Percentiles rank a stretch among this genome's conserved stretches.
phyloP scores from a whole-genome alignment of 1,140 invertebrate genomes.

The Vanessa atalanta region DNA sequence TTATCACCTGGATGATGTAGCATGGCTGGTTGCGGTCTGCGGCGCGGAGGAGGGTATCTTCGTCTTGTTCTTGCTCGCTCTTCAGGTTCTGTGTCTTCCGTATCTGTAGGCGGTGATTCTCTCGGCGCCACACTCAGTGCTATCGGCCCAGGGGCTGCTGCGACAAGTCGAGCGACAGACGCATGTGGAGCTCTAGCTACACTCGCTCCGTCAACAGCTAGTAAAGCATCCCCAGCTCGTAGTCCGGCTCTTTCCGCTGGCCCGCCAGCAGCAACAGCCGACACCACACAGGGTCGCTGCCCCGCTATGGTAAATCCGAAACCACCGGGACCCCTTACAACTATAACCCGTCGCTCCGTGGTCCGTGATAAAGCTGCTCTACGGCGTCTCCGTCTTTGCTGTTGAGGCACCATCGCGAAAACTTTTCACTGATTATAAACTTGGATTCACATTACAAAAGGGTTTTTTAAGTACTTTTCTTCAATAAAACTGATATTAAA shows the following conservation, averaged over 20 bases:
- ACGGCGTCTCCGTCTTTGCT: slow-evolving; percentile 89
- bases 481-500: slow-evolving; percentile 18
- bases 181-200: slow-evolving; percentile 95
- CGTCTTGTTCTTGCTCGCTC: slow-evolving; percentile 64
- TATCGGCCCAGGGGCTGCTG: slow-evolving; percentile 86
- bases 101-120: slow-evolving; percentile 69
- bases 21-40: slow-evolving; percentile 61
- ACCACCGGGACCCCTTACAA: slow-evolving; percentile 89
- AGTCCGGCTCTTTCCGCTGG: slow-evolving; percentile 87
- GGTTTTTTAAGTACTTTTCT: slow-evolving; percentile 14
- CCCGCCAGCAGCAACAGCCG: slow-evolving; percentile 65
- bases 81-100: slow-evolving; percentile 72
- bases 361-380: slow-evolving; percentile 86
- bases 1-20: slow-evolving; percentile 67
- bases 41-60: slow-evolving; percentile 66
- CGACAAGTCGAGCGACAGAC: slow-evolving; percentile 94
- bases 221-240: slow-evolving; percentile 93
- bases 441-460: slow-evolving; percentile 11
- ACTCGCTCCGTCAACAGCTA: slow-evolving; percentile 94
- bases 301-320: slow-evolving; percentile 76
- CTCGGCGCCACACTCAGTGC: slow-evolving; percentile 79
- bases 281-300: slow-evolving; percentile 73
- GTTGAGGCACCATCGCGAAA: slow-evolving; percentile 80
- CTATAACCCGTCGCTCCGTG: slow-evolving; percentile 90
- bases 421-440: slow-evolving; percentile 17